These are phyloP conservation scores for Cheirogaleus medius DNA, from an alignment of 2,113 vertebrate genomes.

Conservation along the genomic window DNA sequence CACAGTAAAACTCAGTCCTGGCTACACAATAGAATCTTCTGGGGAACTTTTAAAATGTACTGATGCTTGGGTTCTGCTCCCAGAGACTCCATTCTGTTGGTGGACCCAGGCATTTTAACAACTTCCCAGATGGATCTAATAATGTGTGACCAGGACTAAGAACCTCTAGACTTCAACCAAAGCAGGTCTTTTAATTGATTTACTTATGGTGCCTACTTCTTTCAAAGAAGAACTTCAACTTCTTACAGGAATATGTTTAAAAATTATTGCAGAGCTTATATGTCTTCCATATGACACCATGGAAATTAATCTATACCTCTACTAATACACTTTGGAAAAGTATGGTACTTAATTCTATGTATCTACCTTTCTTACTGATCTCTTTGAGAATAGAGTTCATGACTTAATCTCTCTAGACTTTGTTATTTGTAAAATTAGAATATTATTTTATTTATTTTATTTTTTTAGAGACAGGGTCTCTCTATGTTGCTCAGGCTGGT, in stretches of 20 bases:
- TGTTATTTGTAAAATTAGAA: background rate
- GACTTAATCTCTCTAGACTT: background rate
- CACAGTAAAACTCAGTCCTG: background rate
- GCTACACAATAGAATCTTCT: background rate
- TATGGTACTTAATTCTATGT: background rate
- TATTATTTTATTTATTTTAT: too few species aligned
- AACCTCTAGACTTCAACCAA: background rate
- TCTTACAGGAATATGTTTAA: background rate
- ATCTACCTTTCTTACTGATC: background rate
- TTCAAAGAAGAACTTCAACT: background rate
- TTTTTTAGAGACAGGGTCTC: too few species aligned
- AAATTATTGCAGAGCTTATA: background rate
- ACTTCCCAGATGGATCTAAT: background rate
- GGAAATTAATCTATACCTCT: background rate
- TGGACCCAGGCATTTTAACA: background rate
- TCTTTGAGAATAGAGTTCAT: background rate
- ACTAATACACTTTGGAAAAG: background rate
- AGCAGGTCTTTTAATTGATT: background rate
- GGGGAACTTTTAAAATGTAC: background rate
- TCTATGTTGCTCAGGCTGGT: too few species aligned
- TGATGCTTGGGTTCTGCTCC: background rate
- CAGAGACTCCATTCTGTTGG: background rate
- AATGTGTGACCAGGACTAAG: background rate
- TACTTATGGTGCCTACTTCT: background rate
- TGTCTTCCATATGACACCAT: background rate